Percentiles rank a stretch among this genome's conserved stretches.
phyloP scores from a whole-genome alignment of 2,113 vertebrate genomes.

The Etia nguti region DNA sequence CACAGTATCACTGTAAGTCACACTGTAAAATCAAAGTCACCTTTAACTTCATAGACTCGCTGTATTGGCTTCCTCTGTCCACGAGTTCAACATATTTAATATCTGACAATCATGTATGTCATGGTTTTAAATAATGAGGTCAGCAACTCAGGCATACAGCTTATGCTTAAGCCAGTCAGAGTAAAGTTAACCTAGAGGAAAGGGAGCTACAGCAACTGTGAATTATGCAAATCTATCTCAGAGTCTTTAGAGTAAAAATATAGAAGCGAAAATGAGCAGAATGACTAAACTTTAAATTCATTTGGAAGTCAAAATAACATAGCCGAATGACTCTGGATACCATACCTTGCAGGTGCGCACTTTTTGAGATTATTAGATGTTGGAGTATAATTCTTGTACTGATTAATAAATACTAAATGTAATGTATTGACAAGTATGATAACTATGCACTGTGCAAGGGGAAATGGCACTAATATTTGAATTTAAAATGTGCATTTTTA shows the following conservation, averaged over 20 bases:
- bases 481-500: background rate
- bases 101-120: background rate
- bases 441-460: background rate
- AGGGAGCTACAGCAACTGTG: background rate
- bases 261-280: background rate
- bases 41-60: background rate
- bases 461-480: background rate
- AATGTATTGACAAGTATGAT: background rate
- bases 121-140: background rate
- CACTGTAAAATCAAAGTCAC: background rate
- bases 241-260: background rate
- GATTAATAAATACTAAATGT: background rate
- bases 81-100: background rate
- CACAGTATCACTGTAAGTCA: background rate
- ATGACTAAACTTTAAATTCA: background rate
- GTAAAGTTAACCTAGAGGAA: background rate
- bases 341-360: background rate
- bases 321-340: rapidly evolving
- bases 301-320: background rate
- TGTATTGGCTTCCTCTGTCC: background rate
- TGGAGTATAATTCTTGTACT: background rate
- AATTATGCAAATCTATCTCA: background rate
- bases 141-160: background rate
- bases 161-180: background rate
- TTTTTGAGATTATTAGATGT: background rate